Evolutionary conservation across 1,140 invertebrate species (phyloP), one percentile per base, ranked within the genome.

Genomic region (Rhyacophila brunnea): DNA sequence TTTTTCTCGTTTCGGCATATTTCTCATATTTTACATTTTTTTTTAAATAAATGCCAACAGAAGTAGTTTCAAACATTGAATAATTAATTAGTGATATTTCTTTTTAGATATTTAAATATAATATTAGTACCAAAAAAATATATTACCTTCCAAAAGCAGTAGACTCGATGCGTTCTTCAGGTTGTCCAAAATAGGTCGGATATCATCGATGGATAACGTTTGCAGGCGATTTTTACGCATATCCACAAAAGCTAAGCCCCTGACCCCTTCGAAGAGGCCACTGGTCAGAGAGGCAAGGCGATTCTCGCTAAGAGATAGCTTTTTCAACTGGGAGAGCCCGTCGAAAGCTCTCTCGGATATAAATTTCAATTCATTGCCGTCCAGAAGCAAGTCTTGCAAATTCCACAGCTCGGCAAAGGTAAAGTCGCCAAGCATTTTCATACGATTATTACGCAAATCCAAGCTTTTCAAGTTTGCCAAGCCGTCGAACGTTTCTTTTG

Each of bases 111-210:
- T n/a, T n/a, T n/a, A n/a, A n/a, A n/a, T n/a, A n/a, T n/a, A n/a
- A 28, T 28, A 40, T 13, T 6, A n/a, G 11, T 15, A 40, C 4
- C 38, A 40, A 40, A 40, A 36, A 51, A 14, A 50, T n/a, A 60
- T 85, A 86, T 84, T 72, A 92, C 90, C 87, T 79, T 87, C 85
- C 46, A 91, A 70, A 68, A 85, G 83, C 61, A 92, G 83, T 68
- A 85, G 82, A 63, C 88, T 87, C 38, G 74, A 73, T 47, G 81
- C 80, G 35, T 74, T 75, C 69, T 87, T 88, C 62, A 92, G 77
- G 72, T 91, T 91, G 65, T 85, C 83, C 66, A 89, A 80, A 68
- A 93, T 85, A 10, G 89, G 89, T 48, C 81, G 80, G 45, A 91
- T 74, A 55, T 88, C 87, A 42, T 87, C 85, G 61, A 84, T 81